Conservation (phyloP, 2,888 invertebrate genomes). For the Caenorhabditis sinica region DNA sequence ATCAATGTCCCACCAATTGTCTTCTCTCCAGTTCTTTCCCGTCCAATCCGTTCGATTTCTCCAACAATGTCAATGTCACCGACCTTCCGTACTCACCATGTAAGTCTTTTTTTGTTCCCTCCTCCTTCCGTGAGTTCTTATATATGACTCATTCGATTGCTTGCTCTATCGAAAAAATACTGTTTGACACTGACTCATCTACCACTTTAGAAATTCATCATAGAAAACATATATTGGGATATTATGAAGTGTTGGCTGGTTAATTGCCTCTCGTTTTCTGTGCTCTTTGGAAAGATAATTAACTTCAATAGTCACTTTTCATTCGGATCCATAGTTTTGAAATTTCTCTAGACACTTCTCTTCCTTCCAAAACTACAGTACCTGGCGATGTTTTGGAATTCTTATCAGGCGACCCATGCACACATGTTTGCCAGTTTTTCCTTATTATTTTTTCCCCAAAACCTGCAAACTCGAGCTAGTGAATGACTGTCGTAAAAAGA, state of each 20-base stretch:
- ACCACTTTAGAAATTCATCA: conserved; percentile 11
- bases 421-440: background rate
- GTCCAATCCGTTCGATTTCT: conserved; percentile 81
- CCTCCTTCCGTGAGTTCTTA: background rate
- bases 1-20: conserved; percentile 81
- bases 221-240: background rate
- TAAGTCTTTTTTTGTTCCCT: conserved; percentile 11
- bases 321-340: background rate
- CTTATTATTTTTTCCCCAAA: conserved; percentile 5
- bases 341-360: too few relatives aligned
- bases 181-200: conserved; percentile 42
- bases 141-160: conserved; percentile 37
- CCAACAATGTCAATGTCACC: conserved; percentile 74
- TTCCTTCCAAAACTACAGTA: background rate
- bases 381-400: background rate
- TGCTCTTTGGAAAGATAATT: background rate
- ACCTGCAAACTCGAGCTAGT: conserved; percentile 12
- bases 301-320: background rate
- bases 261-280: conserved; percentile 11
- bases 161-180: conserved; percentile 24
- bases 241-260: background rate
- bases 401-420: background rate
- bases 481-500: conserved; percentile 43
- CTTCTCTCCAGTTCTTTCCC: conserved; percentile 82
- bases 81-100: conserved; percentile 67